These are phyloP conservation scores for Hecatera dysodea DNA, from an alignment of 2,888 invertebrate genomes.

Conservation along the genomic window DNA sequence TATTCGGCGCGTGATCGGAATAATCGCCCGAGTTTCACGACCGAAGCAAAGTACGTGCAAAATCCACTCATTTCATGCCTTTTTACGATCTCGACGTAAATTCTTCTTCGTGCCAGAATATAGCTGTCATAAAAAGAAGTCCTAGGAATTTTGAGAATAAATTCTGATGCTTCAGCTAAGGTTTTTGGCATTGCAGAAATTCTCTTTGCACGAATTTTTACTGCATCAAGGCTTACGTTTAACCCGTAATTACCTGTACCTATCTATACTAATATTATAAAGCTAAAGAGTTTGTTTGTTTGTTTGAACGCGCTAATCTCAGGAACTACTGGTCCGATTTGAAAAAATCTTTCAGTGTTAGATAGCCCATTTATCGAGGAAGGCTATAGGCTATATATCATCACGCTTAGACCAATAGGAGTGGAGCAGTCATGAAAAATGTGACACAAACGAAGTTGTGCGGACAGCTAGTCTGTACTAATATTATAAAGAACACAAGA, in stretches of 20 bases:
- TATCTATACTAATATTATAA: too few relatives aligned
- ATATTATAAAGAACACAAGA: too few relatives aligned
- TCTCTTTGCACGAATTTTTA: not conserved
- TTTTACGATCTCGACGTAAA: slow-evolving; percentile 64
- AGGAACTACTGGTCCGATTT: too few relatives aligned
- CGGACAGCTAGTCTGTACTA: too few relatives aligned
- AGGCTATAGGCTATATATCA: too few relatives aligned
- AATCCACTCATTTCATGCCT: slow-evolving; percentile 65
- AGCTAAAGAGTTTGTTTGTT: too few relatives aligned
- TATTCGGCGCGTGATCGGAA: slow-evolving; percentile 64
- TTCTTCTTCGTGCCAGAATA: slow-evolving; percentile 56
- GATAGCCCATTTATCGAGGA: too few relatives aligned
- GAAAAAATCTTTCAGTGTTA: too few relatives aligned
- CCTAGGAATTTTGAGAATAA: slow-evolving; percentile 47
- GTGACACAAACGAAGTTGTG: too few relatives aligned
- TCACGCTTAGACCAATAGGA: too few relatives aligned
- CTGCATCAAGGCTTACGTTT: slow-evolving; percentile 6
- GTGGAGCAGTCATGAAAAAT: too few relatives aligned
- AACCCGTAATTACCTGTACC: not conserved
- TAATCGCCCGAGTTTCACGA: slow-evolving; percentile 54
- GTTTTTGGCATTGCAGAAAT: slow-evolving; percentile 23
- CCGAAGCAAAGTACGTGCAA: slow-evolving; percentile 58
- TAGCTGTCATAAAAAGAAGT: slow-evolving; percentile 58
- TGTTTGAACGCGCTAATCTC: too few relatives aligned
- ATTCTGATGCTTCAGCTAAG: slow-evolving; percentile 29